phyloP scores from a whole-genome alignment of 2,888 invertebrate species.

The Eilema depressum region DNA sequence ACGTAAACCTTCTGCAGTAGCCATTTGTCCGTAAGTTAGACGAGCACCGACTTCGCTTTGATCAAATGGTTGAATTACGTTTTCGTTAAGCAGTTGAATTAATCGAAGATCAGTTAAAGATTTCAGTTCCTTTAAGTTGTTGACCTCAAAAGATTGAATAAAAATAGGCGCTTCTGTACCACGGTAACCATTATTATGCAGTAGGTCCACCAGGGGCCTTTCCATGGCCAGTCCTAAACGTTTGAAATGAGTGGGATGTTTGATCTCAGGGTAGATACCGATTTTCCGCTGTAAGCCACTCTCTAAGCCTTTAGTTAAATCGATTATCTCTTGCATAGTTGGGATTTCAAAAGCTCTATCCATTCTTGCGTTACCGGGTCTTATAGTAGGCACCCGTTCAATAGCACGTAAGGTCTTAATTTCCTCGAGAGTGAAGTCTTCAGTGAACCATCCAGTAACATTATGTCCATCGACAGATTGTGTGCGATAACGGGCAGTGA shows the following conservation, averaged over 20 bases:
- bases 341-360: slow-evolving; percentile 70
- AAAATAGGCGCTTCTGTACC: slow-evolving; percentile 70
- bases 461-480: slow-evolving; percentile 69
- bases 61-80: slow-evolving; percentile 67
- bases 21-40: slow-evolving; percentile 77
- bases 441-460: slow-evolving; percentile 77
- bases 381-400: slow-evolving; percentile 73
- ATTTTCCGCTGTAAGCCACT: slow-evolving; percentile 66
- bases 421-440: slow-evolving; percentile 80
- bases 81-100: slow-evolving; percentile 66
- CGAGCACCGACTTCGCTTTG: slow-evolving; percentile 63
- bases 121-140: slow-evolving; percentile 74
- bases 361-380: slow-evolving; percentile 78
- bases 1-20: slow-evolving; percentile 71
- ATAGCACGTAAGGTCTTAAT: slow-evolving; percentile 74
- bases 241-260: slow-evolving; percentile 76
- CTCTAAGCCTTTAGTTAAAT: slow-evolving; percentile 74
- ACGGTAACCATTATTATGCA: slow-evolving; percentile 73
- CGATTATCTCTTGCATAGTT: slow-evolving; percentile 79
- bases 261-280: slow-evolving; percentile 80
- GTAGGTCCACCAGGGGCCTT: slow-evolving; percentile 66
- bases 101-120: slow-evolving; percentile 72
- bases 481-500: slow-evolving; percentile 67
- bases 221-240: slow-evolving; percentile 74
- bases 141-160: slow-evolving; percentile 81